Base-by-base conservation (phyloP, 2,797 vertebrate species). In the Tachyglossus aculeatus region DNA sequence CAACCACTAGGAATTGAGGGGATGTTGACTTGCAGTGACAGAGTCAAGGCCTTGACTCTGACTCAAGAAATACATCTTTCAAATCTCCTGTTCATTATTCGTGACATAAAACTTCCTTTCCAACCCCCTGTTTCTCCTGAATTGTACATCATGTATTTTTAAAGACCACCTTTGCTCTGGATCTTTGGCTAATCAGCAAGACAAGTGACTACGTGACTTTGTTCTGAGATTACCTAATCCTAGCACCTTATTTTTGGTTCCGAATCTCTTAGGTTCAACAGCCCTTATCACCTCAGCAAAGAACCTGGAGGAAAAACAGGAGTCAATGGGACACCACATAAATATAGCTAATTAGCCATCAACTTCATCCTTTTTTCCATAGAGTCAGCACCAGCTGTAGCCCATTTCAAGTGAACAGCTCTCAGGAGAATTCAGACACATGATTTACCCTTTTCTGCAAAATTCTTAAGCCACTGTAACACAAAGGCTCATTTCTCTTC, bases 381-480 rank as follows among this genome's bases (percentile, higher is more conserved):
- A 11, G 54, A 12, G 9, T 0, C 16, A 22, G n/a, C 43, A 11
- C 9, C 33, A 50, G 6, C 39, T 22, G 14, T 12, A 50, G 36
- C 1, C 13, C 1, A 0, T 1, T 7, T 52, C 32, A 45, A 39
- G 38, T 29, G 31, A 15, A 18, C 25, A 5, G 0, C 9, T 18
- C 39, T 44, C 1, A 0, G 5, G 45, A 67, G 41, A 18, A 36
- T 6, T 18, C 61, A 53, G 13, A 70, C 9, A 34, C 4, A 1
- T 31, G 1, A 31, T 19, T 47, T 25, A 31, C 32, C 5, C 6
- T 67, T 21, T 3, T 19, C 5, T 6, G 40, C 29, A 6, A 74
- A 79, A 33, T 56, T 24, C 27, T 56, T 47, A 63, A 38, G 51
- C n/a, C n/a, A 62, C 4, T 59, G 31, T 21, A 58, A 50, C 5